Percentiles rank a stretch among this genome's conserved stretches.
Evolutionary conservation across 2,888 invertebrate species (phyloP).

Genomic region (Brenthis daphne): DNA sequence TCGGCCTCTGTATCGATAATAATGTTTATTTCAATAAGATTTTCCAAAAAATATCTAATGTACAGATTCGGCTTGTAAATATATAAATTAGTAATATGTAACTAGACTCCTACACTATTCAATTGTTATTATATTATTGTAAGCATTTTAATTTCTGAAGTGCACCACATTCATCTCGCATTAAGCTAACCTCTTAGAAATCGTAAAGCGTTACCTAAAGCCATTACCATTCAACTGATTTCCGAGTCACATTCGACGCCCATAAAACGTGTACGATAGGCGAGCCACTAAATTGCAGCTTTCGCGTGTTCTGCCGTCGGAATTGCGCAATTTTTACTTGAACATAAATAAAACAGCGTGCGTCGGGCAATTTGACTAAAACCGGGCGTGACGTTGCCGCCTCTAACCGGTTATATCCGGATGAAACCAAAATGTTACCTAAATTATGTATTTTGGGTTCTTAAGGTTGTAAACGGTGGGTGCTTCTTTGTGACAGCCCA

Average conservation of each 20-base stretch:
- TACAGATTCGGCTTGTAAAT: too few species aligned
- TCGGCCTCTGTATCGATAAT: too few species aligned
- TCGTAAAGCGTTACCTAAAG: conserved; percentile 32
- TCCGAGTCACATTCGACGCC: conserved; percentile 46
- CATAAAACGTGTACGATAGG: conserved; percentile 51
- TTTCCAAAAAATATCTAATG: too few species aligned
- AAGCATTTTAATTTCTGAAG: conserved; percentile 2
- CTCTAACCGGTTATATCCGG: conserved; percentile 38
- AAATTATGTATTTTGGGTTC: conserved; percentile 37
- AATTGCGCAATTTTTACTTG: conserved; percentile 71
- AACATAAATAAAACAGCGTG: conserved; percentile 72
- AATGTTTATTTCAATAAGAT: too few species aligned
- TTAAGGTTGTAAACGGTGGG: conserved; percentile 23
- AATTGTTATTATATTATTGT: too few species aligned
- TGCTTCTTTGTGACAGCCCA: conserved; percentile 13
- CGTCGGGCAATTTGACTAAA: conserved; percentile 74
- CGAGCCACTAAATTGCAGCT: conserved; percentile 53
- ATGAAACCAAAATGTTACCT: conserved; percentile 32
- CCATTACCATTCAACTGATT: conserved; percentile 48
- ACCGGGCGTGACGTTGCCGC: conserved; percentile 52
- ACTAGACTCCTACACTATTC: too few species aligned
- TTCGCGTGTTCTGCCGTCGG: conserved; percentile 50
- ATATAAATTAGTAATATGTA: too few species aligned
- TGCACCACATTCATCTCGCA: conserved; percentile 2
- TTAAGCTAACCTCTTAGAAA: conserved; percentile 22